Conservation (phyloP, 2,113 vertebrate genomes). For the Mugil cephalus region DNA sequence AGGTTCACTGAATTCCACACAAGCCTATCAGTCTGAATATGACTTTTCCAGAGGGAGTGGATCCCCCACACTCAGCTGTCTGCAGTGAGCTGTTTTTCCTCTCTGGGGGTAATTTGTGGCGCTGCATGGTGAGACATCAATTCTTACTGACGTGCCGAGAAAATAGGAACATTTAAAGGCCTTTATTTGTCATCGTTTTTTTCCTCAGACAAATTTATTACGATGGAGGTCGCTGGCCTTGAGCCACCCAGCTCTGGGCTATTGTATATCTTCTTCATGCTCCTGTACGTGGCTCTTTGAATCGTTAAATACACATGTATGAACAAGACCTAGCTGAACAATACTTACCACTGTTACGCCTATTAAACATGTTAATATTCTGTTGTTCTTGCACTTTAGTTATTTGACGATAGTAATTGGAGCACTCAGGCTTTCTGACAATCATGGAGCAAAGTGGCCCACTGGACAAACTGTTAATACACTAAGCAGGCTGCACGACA, state of each 20-base stretch:
- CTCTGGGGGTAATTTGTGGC: constrained; percentile 75
- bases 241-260: constrained; percentile 38
- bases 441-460: constrained; percentile 11
- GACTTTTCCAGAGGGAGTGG: constrained; percentile 61
- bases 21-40: constrained; percentile 63
- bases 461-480: constrained; percentile 42
- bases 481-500: constrained; percentile 32
- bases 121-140: constrained; percentile 67
- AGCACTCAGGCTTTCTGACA: constrained; percentile 26
- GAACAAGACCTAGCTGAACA: constrained; percentile 6
- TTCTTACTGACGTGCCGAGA: constrained; percentile 71
- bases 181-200: constrained; percentile 80
- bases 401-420: constrained; percentile 32
- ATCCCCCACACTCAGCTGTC: constrained; percentile 66
- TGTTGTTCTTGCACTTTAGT: constrained; percentile 20
- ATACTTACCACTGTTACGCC: not conserved
- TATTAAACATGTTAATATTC: constrained; percentile 21
- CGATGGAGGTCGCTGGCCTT: constrained; percentile 53
- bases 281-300: constrained; percentile 15
- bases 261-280: constrained; percentile 53
- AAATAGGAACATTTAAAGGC: constrained; percentile 78
- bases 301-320: constrained; percentile 29
- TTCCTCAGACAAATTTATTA: constrained; percentile 71
- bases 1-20: constrained; percentile 60
- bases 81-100: constrained; percentile 60